These are phyloP conservation scores for Dasysyrphus tricinctus DNA, from an alignment of 2,888 invertebrate genomes.

Conservation along the genomic window DNA sequence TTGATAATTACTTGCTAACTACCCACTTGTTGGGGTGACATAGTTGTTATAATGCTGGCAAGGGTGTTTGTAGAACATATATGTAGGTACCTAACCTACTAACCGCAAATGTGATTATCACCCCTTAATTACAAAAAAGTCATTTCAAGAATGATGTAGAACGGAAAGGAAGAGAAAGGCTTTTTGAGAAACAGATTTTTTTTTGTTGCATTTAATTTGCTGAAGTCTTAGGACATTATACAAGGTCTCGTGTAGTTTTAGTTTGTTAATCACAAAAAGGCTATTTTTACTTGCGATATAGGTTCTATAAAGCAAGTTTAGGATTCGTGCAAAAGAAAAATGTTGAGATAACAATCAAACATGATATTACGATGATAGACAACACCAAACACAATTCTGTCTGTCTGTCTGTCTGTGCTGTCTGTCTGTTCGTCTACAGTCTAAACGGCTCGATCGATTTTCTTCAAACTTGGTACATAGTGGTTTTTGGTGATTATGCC, in stretches of 20 bases:
- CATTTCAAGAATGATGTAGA: conserved; percentile 64
- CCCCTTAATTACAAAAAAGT: conserved; percentile 68
- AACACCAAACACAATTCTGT: no score
- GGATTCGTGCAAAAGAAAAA: no score
- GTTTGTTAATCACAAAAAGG: no score
- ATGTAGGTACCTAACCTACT: conserved; percentile 3
- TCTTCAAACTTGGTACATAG: no score
- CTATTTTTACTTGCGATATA: no score
- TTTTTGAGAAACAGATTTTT: conserved; percentile 29
- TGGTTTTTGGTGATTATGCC: no score
- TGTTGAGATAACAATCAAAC: no score
- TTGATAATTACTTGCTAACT: conserved; percentile 74
- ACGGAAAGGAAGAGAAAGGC: conserved; percentile 37
- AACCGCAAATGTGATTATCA: conserved; percentile 60
- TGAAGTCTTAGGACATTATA: not conserved
- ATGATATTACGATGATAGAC: no score
- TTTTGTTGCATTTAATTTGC: not conserved
- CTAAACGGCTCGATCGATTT: no score
- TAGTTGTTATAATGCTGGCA: conserved; percentile 38
- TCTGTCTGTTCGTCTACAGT: no score
- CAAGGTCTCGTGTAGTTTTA: not conserved
- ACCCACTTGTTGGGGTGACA: conserved; percentile 66
- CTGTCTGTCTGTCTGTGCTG: no score
- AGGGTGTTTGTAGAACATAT: conserved; percentile 48
- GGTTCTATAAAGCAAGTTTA: no score